phyloP scores from a whole-genome alignment of 2,113 vertebrate species.

The Lucifuga dentata region DNA sequence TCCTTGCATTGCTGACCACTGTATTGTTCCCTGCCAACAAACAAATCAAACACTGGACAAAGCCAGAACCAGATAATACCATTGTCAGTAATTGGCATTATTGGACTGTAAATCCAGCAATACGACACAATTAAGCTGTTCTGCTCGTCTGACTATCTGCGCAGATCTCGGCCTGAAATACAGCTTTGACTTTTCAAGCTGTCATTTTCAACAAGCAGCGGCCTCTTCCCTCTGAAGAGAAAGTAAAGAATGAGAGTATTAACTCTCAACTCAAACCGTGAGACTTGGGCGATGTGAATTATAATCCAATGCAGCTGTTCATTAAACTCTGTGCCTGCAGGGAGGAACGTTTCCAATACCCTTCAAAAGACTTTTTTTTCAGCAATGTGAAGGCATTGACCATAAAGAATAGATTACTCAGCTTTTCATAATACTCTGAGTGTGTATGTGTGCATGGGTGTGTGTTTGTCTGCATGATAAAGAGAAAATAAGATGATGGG shows the following conservation, averaged over 20 bases:
- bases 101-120: conserved; percentile 66
- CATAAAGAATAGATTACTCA: conserved; percentile 75
- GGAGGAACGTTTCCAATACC: conserved; percentile 72
- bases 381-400: conserved; percentile 65
- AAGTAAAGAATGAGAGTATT: conserved; percentile 74
- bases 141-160: conserved; percentile 65
- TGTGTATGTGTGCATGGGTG: background rate
- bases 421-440: conserved; percentile 55
- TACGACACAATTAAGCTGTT: conserved; percentile 64
- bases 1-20: conserved; percentile 34
- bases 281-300: conserved; percentile 70
- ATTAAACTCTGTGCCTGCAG: conserved; percentile 72
- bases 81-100: conserved; percentile 53
- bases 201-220: conserved; percentile 72
- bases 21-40: conserved; percentile 8
- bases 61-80: conserved; percentile 19
- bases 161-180: conserved; percentile 69
- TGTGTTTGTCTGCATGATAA: conserved; percentile 14
- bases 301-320: conserved; percentile 70
- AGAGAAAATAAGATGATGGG: background rate
- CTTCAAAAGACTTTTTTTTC: conserved; percentile 70
- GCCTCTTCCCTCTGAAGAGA: conserved; percentile 46
- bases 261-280: conserved; percentile 65
- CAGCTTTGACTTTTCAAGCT: conserved; percentile 74
- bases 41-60: conserved; percentile 50